Conservation (phyloP, 2,113 vertebrate genomes). For the Chiloscyllium plagiosum region DNA sequence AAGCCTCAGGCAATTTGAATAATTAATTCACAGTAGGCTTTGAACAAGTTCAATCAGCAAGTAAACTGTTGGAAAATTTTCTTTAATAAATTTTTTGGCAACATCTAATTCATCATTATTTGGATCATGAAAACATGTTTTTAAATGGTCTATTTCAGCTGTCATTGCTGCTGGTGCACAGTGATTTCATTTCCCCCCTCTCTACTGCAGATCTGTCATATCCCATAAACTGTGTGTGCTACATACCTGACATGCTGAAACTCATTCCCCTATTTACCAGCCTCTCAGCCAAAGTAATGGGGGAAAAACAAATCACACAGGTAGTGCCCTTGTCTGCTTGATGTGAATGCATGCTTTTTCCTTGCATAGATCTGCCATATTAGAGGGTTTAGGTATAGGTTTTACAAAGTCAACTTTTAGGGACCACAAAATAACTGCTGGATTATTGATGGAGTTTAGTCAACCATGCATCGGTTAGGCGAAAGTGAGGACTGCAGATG, state of each 20-base stretch:
- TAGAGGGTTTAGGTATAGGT: background rate
- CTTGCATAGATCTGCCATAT: background rate
- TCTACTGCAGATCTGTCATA: background rate
- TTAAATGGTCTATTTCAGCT: background rate
- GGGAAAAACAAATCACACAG: background rate
- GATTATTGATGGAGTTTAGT: background rate
- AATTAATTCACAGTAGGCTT: background rate
- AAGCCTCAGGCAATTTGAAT: background rate
- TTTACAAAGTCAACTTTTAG: background rate
- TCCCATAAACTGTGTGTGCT: background rate
- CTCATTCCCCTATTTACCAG: background rate
- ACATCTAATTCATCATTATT: background rate
- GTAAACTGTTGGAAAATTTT: background rate
- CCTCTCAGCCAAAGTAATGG: background rate
- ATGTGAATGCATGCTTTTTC: background rate
- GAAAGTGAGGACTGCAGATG: too few relatives aligned
- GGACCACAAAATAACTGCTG: background rate
- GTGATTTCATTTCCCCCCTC: background rate
- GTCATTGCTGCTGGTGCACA: constrained; percentile 6
- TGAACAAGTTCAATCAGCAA: constrained; percentile 17
- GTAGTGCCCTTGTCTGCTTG: background rate
- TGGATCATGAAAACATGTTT: background rate
- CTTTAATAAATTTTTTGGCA: background rate
- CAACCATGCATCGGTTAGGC: background rate
- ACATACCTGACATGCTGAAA: background rate